Percentiles rank a stretch among this genome's conserved stretches.
phyloP scores from a whole-genome alignment of 2,113 vertebrate genomes.

The Phylloscopus whistleri region DNA sequence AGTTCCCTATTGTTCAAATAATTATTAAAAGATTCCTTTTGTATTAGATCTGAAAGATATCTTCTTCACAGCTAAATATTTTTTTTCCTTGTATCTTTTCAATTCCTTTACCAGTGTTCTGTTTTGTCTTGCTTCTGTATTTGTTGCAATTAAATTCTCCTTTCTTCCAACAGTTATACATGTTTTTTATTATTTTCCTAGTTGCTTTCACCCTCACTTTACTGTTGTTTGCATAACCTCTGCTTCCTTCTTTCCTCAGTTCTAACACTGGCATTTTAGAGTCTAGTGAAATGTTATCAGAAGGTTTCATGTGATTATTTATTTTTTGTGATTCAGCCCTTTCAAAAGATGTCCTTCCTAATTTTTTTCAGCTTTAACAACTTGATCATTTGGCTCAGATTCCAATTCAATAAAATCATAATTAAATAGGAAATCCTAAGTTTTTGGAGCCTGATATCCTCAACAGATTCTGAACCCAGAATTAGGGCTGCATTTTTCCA shows the following conservation, averaged over 20 bases:
- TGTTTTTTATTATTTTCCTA: conserved; percentile 20
- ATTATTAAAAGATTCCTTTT: background rate
- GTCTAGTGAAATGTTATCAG: background rate
- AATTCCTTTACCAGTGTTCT: background rate
- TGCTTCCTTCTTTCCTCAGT: background rate
- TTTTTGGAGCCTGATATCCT: background rate
- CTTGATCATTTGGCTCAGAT: background rate
- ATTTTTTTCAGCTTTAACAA: background rate
- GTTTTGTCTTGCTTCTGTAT: background rate
- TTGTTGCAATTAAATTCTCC: background rate
- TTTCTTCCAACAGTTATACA: background rate
- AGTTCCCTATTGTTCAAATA: background rate
- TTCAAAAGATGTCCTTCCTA: background rate
- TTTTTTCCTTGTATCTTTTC: background rate
- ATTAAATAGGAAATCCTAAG: background rate
- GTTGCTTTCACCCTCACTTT: background rate
- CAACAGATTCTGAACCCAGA: background rate
- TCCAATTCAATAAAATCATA: background rate
- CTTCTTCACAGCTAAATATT: background rate
- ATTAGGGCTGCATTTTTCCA: background rate
- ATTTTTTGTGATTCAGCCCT: background rate
- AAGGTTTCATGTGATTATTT: background rate
- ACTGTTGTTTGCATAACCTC: conserved; percentile 20
- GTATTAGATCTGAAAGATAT: background rate
- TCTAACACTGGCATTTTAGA: background rate